These are phyloP conservation scores for Perognathus longimembris DNA, from an alignment of 2,113 vertebrate species.

Conservation along the genomic window DNA sequence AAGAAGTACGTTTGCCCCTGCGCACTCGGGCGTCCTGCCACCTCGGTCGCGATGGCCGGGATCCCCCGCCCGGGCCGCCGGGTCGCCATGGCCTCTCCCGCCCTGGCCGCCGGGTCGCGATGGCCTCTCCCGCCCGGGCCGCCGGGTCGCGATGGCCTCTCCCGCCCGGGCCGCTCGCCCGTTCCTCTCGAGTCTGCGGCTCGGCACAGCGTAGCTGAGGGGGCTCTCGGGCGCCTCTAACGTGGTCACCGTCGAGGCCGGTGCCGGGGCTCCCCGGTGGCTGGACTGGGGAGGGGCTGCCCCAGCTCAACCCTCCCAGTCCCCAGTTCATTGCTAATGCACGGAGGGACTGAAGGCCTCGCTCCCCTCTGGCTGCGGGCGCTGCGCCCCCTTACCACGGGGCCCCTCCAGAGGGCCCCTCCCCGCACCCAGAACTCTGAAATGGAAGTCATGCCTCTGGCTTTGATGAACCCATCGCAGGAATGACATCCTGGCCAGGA, in stretches of 20 bases:
- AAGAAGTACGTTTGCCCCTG: constrained; percentile 91
- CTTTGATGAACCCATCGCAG: background rate
- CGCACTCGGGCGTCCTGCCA: background rate
- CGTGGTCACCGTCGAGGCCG: background rate
- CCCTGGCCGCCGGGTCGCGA: no score
- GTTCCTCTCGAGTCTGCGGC: no score
- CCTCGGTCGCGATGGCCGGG: no score
- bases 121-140: no score
- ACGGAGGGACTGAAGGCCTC: background rate
- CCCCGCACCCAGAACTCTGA: background rate
- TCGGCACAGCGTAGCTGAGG: background rate
- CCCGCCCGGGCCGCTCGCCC: no score
- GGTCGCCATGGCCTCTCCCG: background rate
- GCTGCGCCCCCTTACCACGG: background rate
- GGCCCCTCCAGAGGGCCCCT: background rate
- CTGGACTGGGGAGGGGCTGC: background rate
- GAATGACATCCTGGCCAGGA: background rate
- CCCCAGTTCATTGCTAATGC: background rate
- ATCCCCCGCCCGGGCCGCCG: no score
- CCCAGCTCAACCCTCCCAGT: background rate
- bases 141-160: no score
- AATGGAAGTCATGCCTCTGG: background rate
- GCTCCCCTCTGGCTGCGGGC: background rate
- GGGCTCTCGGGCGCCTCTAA: background rate
- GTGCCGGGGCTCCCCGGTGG: background rate